Evolutionary conservation across 2,797 vertebrate species (phyloP).

Genomic region (Bovichtus variegatus): DNA sequence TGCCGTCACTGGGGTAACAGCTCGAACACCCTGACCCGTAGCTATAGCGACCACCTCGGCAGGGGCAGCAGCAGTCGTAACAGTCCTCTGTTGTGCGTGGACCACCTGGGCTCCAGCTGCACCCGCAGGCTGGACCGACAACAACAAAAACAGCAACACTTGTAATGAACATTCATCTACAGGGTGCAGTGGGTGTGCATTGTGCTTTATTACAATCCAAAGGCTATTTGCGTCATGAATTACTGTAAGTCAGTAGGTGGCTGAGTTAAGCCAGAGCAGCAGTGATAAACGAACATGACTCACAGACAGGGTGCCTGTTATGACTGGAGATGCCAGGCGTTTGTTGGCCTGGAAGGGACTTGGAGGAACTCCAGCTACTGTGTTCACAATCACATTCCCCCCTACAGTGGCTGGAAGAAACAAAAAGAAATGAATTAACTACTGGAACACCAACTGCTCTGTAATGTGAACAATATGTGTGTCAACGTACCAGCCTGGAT

Average conservation of each 20-base stretch:
- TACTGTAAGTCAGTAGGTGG: conserved; percentile 30
- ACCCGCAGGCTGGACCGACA: conserved; percentile 81
- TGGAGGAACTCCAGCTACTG: conserved; percentile 89
- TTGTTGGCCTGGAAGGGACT: conserved; percentile 94
- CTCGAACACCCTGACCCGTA: conserved; percentile 88
- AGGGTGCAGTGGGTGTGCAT: background rate
- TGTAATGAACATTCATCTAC: background rate
- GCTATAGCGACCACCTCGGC: conserved; percentile 91
- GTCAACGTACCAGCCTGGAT: conserved; percentile 89
- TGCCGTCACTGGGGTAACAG: conserved; percentile 88
- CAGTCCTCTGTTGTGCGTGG: conserved; percentile 89
- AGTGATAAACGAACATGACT: conserved; percentile 74
- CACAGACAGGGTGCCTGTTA: conserved; percentile 90
- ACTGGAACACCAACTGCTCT: conserved; percentile 29
- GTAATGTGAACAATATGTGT: conserved; percentile 23
- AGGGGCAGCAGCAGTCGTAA: conserved; percentile 81
- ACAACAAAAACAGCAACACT: conserved; percentile 19
- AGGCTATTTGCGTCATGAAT: conserved; percentile 37
- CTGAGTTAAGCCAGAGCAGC: conserved; percentile 27
- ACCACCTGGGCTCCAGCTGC: conserved; percentile 88
- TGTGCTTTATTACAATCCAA: conserved; percentile 31
- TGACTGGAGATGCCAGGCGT: conserved; percentile 90
- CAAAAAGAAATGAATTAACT: conserved; percentile 49
- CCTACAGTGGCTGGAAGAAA: conserved; percentile 88
- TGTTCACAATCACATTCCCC: conserved; percentile 93